Evolutionary conservation across 2,888 invertebrate species (phyloP).

Genomic region (Cerastoderma edule): DNA sequence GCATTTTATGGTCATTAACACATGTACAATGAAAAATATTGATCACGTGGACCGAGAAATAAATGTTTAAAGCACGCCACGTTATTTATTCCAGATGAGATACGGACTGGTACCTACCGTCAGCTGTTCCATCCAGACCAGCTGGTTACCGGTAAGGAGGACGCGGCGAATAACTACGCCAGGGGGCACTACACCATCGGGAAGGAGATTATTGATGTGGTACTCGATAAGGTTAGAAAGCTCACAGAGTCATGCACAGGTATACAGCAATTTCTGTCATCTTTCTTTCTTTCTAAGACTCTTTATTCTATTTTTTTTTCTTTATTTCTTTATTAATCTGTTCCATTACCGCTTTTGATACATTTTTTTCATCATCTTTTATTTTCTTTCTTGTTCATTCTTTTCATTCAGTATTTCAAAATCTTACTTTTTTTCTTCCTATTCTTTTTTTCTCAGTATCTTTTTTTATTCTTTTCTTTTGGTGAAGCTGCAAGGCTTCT

Average conservation of each 20-base stretch:
- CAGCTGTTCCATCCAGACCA: constrained; percentile 24
- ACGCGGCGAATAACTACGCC: constrained; percentile 43
- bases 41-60: background rate
- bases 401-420: too few species aligned
- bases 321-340: too few species aligned
- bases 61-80: background rate
- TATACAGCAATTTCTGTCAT: constrained; percentile 70
- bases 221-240: constrained; percentile 24
- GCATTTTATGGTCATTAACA: background rate
- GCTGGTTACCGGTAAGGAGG: constrained; percentile 37
- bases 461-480: too few species aligned
- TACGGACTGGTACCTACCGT: constrained; percentile 33
- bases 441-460: too few species aligned
- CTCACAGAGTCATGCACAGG: constrained; percentile 80
- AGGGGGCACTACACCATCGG: constrained; percentile 44
- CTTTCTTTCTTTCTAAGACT: too few species aligned
- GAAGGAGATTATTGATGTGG: constrained; percentile 31
- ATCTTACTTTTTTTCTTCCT: too few species aligned
- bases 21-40: background rate
- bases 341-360: too few species aligned
- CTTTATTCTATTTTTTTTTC: too few species aligned
- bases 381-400: too few species aligned
- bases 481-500: too few species aligned
- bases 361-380: too few species aligned
- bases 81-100: constrained; percentile 31